A percentile compares a stretch with the other conserved stretches of the same genome.
phyloP scores from a whole-genome alignment of 2,888 invertebrate genomes.

The Hesperia comma region DNA sequence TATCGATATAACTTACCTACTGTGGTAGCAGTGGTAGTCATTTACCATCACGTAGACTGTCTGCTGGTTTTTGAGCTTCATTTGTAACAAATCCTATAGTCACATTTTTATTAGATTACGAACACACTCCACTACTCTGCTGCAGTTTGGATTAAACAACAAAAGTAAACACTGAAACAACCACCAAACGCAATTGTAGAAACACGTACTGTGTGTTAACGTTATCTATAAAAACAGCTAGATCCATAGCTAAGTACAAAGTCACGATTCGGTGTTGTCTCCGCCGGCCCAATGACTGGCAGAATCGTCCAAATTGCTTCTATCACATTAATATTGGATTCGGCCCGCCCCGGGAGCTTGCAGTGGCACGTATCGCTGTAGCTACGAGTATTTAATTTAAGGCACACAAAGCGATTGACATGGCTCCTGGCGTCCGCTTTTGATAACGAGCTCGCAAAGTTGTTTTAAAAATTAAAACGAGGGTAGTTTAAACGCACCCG shows the following conservation, averaged over 20 bases:
- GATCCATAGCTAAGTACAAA: conserved; percentile 21
- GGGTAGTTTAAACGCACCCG: not conserved
- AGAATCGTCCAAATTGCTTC: conserved; percentile 71
- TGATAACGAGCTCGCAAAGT: conserved; percentile 67
- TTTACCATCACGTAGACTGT: no score
- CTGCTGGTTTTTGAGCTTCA: no score
- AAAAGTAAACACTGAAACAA: not conserved
- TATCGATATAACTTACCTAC: no score
- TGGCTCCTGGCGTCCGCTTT: conserved; percentile 70
- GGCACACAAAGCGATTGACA: conserved; percentile 77
- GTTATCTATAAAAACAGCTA: conserved; percentile 7
- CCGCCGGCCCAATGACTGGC: conserved; percentile 69
- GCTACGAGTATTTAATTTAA: conserved; percentile 72
- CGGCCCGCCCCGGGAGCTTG: conserved; percentile 55
- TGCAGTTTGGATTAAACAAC: no score
- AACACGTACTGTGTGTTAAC: conserved; percentile 14
- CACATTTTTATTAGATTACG: no score
- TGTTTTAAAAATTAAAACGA: conserved; percentile 57
- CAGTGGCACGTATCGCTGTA: conserved; percentile 34
- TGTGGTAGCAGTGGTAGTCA: no score
- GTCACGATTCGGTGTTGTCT: conserved; percentile 31
- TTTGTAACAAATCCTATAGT: no score
- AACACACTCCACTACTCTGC: no score
- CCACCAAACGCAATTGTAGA: not conserved
- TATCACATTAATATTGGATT: conserved; percentile 69